Conservation (phyloP, 2,888 invertebrate species). For the Myopa tessellatipennis region DNA sequence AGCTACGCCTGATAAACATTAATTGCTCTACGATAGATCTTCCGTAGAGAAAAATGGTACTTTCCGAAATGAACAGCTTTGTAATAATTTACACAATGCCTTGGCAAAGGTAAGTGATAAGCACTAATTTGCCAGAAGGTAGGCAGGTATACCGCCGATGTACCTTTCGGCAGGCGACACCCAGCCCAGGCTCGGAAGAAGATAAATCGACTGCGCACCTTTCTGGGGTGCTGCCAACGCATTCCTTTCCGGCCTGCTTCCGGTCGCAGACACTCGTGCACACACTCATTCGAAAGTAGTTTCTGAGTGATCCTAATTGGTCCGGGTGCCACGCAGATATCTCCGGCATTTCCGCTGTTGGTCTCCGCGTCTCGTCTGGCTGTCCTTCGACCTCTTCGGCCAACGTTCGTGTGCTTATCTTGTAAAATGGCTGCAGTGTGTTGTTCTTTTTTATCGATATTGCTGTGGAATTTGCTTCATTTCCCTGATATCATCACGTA, state of each 20-base stretch:
- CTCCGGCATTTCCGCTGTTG: not conserved
- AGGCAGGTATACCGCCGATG: too few relatives aligned
- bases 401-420: not conserved
- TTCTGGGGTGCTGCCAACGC: not conserved
- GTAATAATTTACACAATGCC: constrained; percentile 15
- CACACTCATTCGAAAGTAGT: constrained; percentile 2
- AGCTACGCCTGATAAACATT: not conserved
- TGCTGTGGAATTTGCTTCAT: too few relatives aligned
- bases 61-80: not conserved
- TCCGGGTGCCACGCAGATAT: not conserved
- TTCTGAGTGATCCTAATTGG: constrained; percentile 13
- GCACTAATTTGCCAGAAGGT: constrained; percentile 8
- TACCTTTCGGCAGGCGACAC: constrained; percentile 21
- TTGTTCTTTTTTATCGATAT: too few relatives aligned
- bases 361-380: too few relatives aligned
- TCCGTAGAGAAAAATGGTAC: not conserved
- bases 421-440: not conserved
- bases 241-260: constrained; percentile 28
- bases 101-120: constrained; percentile 12
- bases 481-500: too few relatives aligned
- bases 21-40: not conserved
- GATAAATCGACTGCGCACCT: not conserved
- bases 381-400: too few relatives aligned
- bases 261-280: not conserved
- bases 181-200: not conserved